phyloP scores from a whole-genome alignment of 2,797 vertebrate genomes.

The Melanitta fusca region DNA sequence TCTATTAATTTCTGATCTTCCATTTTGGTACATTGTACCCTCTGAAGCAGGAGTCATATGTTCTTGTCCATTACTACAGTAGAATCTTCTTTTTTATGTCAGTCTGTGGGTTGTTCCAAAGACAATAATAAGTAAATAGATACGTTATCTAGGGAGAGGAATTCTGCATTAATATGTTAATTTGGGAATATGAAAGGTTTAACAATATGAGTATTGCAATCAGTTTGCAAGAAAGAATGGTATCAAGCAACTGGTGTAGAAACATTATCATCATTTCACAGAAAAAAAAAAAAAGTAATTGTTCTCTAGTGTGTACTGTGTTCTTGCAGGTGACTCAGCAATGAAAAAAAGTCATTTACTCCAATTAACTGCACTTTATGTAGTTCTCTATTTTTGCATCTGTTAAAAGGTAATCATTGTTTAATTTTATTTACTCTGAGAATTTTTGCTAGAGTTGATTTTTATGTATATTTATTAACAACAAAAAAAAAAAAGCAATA shows the following conservation, averaged over 20 bases:
- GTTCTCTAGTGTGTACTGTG: not conserved
- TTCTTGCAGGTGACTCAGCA: constrained; percentile 1
- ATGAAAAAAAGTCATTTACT: not conserved
- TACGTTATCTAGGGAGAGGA: not conserved
- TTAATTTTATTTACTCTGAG: constrained; percentile 60
- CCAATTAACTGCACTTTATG: not conserved
- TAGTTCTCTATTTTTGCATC: not conserved
- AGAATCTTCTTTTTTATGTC: not conserved
- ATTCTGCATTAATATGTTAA: not conserved
- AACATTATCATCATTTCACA: not conserved
- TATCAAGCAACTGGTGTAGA: not conserved
- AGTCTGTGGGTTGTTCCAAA: not conserved
- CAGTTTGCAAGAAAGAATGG: not conserved
- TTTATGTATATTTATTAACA: not conserved
- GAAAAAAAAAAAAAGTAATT: not conserved
- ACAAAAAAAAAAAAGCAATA: not conserved
- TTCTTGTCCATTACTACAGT: not conserved
- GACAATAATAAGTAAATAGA: not conserved
- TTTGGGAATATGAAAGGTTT: not conserved
- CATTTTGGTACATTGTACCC: fast-evolving
- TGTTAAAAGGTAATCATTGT: constrained; percentile 43
- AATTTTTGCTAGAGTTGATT: not conserved
- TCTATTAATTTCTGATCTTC: not conserved
- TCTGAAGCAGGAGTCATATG: not conserved
- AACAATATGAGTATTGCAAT: not conserved